These are phyloP conservation scores for Atractosteus spatula DNA, from an alignment of 2,113 vertebrate genomes.

Conservation along the genomic window DNA sequence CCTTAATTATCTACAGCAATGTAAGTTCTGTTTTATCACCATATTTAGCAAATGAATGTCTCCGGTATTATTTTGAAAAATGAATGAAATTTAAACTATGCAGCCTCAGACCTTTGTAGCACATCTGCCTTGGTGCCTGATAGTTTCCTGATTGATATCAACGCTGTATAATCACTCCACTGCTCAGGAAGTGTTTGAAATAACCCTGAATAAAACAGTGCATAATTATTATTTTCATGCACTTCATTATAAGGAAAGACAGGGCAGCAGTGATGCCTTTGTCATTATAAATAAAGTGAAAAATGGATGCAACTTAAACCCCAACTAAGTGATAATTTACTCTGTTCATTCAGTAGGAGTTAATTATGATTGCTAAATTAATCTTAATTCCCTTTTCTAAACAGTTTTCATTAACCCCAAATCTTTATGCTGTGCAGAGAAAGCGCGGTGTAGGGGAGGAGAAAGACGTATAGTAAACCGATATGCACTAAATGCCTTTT, in stretches of 20 bases:
- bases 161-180: slow-evolving; percentile 20
- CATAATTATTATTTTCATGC: slow-evolving; percentile 26
- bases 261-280: slow-evolving; percentile 20
- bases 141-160: background rate
- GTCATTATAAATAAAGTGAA: slow-evolving; percentile 20
- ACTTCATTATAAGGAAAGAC: slow-evolving; percentile 25
- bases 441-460: slow-evolving; percentile 10
- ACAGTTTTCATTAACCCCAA: slow-evolving; percentile 32
- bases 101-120: background rate
- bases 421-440: slow-evolving; percentile 10
- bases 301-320: slow-evolving; percentile 22
- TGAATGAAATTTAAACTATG: background rate
- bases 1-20: slow-evolving; percentile 20
- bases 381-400: slow-evolving; percentile 29
- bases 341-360: slow-evolving; percentile 27
- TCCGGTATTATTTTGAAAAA: slow-evolving; percentile 9
- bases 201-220: slow-evolving; percentile 27
- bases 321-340: slow-evolving; percentile 21
- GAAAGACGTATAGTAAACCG: background rate
- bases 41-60: background rate
- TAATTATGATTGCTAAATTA: slow-evolving; percentile 30
- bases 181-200: slow-evolving; percentile 13
- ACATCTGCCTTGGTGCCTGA: background rate
- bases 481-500: slow-evolving; percentile 18
- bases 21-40: slow-evolving; percentile 15